Evolutionary conservation across 64 coral and sea anemone genomes (phyloP).

Genomic region (Pocillopora verrucosa): DNA sequence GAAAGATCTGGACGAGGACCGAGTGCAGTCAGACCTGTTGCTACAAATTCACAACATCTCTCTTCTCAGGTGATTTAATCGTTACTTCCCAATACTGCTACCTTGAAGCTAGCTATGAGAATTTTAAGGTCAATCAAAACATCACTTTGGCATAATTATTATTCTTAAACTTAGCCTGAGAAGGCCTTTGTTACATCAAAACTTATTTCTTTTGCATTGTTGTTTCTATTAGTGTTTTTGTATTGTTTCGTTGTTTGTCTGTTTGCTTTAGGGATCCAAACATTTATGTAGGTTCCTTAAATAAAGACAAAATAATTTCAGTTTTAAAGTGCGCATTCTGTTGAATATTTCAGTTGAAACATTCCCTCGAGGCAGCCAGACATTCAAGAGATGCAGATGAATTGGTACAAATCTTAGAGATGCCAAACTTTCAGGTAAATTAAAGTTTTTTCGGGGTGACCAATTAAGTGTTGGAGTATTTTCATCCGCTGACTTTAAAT

Average conservation of each 20-base stretch:
- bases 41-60: conserved; percentile 68
- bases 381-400: conserved; percentile 76
- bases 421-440: conserved; percentile 87
- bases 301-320: background rate
- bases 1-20: conserved; percentile 66
- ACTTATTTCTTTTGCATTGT: no score
- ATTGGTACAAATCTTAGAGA: conserved; percentile 67
- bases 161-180: no score
- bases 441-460: background rate
- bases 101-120: background rate
- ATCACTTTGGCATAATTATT: no score
- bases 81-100: background rate
- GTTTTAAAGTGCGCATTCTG: background rate
- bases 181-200: no score
- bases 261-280: no score
- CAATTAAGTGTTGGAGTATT: no score
- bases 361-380: conserved; percentile 6
- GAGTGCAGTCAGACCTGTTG: conserved; percentile 48
- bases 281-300: no score
- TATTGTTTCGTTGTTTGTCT: no score
- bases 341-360: conserved; percentile 18
- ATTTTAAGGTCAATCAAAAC: background rate
- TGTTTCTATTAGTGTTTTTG: no score
- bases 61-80: conserved; percentile 53
- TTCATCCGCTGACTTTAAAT: no score